These are phyloP conservation scores for Cephus pulcher DNA, from an alignment of 2,888 invertebrate genomes.

Conservation along the genomic window DNA sequence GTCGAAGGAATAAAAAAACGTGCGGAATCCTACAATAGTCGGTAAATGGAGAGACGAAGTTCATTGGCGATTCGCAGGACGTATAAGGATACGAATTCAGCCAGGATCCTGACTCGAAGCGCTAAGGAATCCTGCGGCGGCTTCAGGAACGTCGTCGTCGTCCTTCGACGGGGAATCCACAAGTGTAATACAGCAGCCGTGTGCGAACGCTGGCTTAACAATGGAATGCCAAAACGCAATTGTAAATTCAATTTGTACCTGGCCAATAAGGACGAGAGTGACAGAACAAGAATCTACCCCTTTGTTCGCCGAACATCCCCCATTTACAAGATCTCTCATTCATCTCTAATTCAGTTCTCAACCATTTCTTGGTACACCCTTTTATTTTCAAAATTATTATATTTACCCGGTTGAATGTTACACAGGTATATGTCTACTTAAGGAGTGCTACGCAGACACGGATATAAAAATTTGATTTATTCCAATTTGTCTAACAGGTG, in stretches of 20 bases:
- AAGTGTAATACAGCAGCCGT: background rate
- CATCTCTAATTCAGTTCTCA: background rate
- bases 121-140: background rate
- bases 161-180: background rate
- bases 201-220: background rate
- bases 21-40: conserved; percentile 33
- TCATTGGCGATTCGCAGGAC: conserved; percentile 45
- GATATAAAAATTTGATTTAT: too few relatives aligned
- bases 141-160: background rate
- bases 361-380: too few relatives aligned
- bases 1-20: background rate
- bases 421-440: too few relatives aligned
- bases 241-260: background rate
- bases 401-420: too few relatives aligned
- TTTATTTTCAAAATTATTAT: too few relatives aligned
- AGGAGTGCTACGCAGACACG: too few relatives aligned
- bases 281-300: background rate
- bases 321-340: background rate
- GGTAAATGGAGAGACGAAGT: conserved; percentile 21
- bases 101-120: background rate
- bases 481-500: too few relatives aligned
- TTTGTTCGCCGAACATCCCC: background rate
- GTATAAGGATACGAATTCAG: conserved; percentile 17
- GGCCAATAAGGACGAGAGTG: background rate
- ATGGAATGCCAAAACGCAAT: background rate